Evolutionary conservation across 2,797 vertebrate species (phyloP), one percentile per base, ranked within the genome.

Genomic region (Hylomyscus alleni): DNA sequence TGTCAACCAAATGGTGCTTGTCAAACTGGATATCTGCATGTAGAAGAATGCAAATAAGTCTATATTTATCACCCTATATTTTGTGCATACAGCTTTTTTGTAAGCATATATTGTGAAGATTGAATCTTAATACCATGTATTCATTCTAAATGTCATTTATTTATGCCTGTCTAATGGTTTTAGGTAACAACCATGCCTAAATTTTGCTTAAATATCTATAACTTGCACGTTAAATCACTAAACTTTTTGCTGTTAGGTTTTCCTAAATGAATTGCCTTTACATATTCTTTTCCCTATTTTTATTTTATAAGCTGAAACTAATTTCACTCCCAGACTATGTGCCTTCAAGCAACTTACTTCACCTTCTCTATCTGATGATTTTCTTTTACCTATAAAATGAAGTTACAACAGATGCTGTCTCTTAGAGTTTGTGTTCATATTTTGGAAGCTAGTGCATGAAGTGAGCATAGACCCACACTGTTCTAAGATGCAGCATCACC

Each of bases 191-290:
- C 50, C 24, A 31, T 26, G 52, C 60, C 50, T 14, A 76, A 82
- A 62, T 84, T 95, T 75, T 75, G 56, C n/a, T 76, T 86, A 34
- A 13, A 80, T 88, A 90, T 92, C 54, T 93, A 75, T 72, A 22
- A 73, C 5, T 69, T 90, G 65, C 72, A 12, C 83, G n/a, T 91
- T 83, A 1, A 69, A 94, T 94, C 20, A 29, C 20, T 44, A 20
- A 17, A 7, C 58, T 86, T 90, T 40, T 60, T 83, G 19, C 15
- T 90, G 92, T 93, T 86, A 80, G 89, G 75, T 0, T 15, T 81
- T 90, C 12, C 47, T 80, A 65, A 34, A 22, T n/a, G 72, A 86
- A 26, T 92, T 65, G 50, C 14, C 44, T 90, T 84, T 22, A 86
- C 34, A n/a, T 26, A 24, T 73, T 26, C 19, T 14, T n/a, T 73